A percentile compares a stretch with the other conserved stretches of the same genome.
Conservation (phyloP, 2,888 invertebrate genomes). For the Tethea ocularis region DNA sequence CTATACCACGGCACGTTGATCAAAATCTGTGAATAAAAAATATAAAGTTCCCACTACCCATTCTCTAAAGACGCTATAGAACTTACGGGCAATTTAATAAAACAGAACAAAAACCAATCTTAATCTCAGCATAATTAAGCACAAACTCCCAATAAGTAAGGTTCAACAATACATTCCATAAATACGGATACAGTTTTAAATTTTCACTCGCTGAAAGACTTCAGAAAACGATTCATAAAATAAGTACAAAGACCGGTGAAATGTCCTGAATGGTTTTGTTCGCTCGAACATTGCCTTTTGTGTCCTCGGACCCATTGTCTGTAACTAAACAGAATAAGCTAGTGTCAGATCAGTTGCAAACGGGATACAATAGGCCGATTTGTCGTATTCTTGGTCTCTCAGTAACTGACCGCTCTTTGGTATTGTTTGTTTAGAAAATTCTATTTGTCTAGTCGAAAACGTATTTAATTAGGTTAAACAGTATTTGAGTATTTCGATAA, state of each 20-base stretch:
- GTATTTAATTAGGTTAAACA: too few species aligned
- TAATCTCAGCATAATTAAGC: constrained; percentile 19
- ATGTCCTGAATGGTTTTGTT: constrained; percentile 50
- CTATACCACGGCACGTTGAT: too few species aligned
- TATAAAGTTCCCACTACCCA: too few species aligned
- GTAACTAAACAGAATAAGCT: constrained; percentile 40
- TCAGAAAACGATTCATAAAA: constrained; percentile 46
- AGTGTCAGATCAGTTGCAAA: constrained; percentile 33
- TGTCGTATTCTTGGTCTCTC: constrained; percentile 1
- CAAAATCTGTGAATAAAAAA: too few species aligned
- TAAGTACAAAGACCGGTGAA: constrained; percentile 39
- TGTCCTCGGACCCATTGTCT: constrained; percentile 46
- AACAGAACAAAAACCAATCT: neutral
- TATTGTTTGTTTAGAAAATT: neutral
- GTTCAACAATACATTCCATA: constrained; percentile 8
- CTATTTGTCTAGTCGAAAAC: too few species aligned
- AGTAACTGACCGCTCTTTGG: neutral
- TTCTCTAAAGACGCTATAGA: too few species aligned
- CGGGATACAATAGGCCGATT: constrained; percentile 19
- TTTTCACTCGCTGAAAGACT: constrained; percentile 36
- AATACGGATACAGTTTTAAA: constrained; percentile 34
- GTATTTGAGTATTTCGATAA: too few species aligned
- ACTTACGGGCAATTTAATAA: neutral
- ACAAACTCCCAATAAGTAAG: constrained; percentile 23
- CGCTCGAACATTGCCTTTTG: constrained; percentile 45